A percentile compares a stretch with the other conserved stretches of the same genome.
phyloP scores from a whole-genome alignment of 1,140 invertebrate genomes.

The Diuraphis noxia region DNA sequence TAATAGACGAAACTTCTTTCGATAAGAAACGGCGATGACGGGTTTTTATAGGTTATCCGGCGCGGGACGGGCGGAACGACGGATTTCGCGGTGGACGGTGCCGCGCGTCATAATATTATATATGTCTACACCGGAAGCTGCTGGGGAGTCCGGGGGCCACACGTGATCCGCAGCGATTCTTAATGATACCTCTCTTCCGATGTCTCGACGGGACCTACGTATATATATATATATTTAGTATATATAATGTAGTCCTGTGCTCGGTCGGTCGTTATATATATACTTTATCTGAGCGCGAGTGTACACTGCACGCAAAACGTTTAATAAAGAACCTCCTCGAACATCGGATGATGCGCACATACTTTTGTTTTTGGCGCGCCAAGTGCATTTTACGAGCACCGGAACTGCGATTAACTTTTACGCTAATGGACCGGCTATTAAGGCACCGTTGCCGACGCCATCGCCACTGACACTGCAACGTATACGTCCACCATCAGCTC shows the following conservation, averaged over 20 bases:
- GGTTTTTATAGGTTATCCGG: constrained; percentile 35
- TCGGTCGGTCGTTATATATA: not conserved
- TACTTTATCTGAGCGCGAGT: not conserved
- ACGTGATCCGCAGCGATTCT: constrained; percentile 47
- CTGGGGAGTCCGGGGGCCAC: not conserved
- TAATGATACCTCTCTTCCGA: constrained; percentile 43
- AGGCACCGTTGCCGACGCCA: not conserved
- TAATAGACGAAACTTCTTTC: constrained; percentile 44
- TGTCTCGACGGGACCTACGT: not conserved
- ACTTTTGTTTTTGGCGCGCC: constrained; percentile 50
- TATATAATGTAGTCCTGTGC: not conserved
- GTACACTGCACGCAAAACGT: not conserved
- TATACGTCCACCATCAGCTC: not conserved
- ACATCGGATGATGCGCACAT: constrained; percentile 31
- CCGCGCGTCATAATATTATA: not conserved
- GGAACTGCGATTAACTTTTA: constrained; percentile 50
- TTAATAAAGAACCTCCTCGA: constrained; percentile 52
- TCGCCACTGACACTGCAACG: not conserved
- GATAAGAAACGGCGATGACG: constrained; percentile 24
- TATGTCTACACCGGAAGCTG: constrained; percentile 4
- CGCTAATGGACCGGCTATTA: constrained; percentile 53
- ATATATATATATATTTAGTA: too few relatives aligned
- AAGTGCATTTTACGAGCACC: constrained; percentile 51
- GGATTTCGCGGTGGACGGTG: not conserved
- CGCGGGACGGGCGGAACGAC: not conserved